Evolutionary conservation across 2,113 vertebrate genomes (phyloP), one percentile per base, ranked within the genome.

Genomic region (Hyaena hyaena): DNA sequence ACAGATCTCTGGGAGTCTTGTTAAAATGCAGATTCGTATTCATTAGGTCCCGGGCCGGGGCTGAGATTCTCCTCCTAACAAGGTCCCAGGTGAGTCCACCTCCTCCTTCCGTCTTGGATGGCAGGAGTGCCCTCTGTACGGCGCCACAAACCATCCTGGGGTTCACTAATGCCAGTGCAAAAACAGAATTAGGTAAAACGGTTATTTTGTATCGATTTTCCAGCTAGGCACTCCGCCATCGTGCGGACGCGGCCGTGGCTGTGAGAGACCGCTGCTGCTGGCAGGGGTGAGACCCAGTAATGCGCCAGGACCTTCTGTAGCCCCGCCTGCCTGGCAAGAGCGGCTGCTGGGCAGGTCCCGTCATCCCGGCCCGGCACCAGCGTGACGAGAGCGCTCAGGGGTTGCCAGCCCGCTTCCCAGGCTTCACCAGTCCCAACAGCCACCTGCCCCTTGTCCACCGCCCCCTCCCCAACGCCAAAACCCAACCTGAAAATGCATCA

Each of bases 211-310:
- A 48, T 61, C 15, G 33, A 24, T 55, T 77, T 82, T 80, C 71
- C 24, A 61, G 3, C 14, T 21, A 58, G 14, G 15, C 65, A 77
- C 45, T 76, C 90, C 73, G 19, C 63, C 68, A 14, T 16, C 23
- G 15, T 0, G 0, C n/a, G 45, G 19, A 39, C 0, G 1, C 11
- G 21, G 28, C 86, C 6, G 1, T 8, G 15, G 69, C 14, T 6
- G 39, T 45, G 33, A 31, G n/a, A 84, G 74, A 17, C 10, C 0
- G 1, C 8, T 5, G 4, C 69, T 48, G n/a, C 26, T 50, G 50
- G 9, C 58, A 10, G 82, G 14, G 31, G 23, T 65, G n/a, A 7
- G 69, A 7, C 3, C 14, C 19, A 10, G 12, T 11, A 7, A n/a
- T 16, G 43, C 7, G 9, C 7, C 2, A 45, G 73, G 31, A 17